Evolutionary conservation across 2,888 invertebrate genomes (phyloP).

Genomic region (Folsomia manolachei): DNA sequence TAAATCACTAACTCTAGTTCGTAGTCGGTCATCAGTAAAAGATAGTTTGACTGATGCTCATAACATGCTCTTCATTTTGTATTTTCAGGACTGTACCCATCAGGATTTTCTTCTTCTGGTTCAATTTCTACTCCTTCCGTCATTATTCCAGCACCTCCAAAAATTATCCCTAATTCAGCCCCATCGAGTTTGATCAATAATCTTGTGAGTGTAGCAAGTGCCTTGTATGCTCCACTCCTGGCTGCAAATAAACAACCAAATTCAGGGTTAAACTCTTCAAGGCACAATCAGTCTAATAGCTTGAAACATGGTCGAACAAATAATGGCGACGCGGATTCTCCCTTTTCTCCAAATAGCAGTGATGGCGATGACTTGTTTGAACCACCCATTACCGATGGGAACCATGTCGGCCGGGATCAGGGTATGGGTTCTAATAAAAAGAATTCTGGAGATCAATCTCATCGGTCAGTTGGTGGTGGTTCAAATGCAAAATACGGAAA

Average conservation of each 20-base stretch:
- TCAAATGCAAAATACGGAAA: conserved; percentile 1
- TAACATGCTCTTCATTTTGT: too few relatives aligned
- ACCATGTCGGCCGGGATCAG: background rate
- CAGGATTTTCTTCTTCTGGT: conserved; percentile 25
- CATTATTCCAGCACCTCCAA: conserved; percentile 28
- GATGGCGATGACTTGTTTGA: conserved; percentile 84
- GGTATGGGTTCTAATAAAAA: background rate
- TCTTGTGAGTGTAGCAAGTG: conserved; percentile 45
- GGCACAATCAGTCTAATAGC: background rate
- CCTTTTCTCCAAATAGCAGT: conserved; percentile 84
- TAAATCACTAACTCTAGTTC: too few relatives aligned
- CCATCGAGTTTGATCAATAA: conserved; percentile 33
- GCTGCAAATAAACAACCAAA: conserved; percentile 37
- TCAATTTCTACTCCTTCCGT: conserved; percentile 28
- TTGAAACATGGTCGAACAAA: conserved; percentile 16
- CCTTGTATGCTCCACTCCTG: conserved; percentile 36
- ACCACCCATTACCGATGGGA: conserved; percentile 60
- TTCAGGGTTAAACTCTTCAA: conserved; percentile 63
- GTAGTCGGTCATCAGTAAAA: too few relatives aligned
- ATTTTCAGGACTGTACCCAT: conserved; percentile 35
- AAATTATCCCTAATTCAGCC: conserved; percentile 16
- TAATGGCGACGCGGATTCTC: conserved; percentile 59
- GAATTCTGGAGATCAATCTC: background rate
- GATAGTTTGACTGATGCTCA: too few relatives aligned
- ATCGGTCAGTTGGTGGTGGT: background rate